Base-by-base conservation (phyloP, 2,888 invertebrate species). In the Lasioglossum pauxillum region DNA sequence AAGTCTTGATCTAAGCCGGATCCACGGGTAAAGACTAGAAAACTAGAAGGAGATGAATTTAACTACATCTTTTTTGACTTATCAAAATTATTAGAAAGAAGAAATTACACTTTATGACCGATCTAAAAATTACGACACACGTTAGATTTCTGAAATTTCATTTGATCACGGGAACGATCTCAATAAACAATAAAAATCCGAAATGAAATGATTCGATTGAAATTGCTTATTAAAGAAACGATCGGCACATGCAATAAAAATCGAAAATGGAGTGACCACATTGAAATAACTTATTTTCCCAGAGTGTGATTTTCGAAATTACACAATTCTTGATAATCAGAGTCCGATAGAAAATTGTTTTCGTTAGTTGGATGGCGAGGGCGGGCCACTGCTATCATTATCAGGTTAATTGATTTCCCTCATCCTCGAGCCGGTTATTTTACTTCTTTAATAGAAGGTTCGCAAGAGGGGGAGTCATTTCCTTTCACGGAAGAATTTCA, bases 401-500 rank as follows among this genome's bases (percentile, higher is more conserved):
- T 71, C 71, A 14, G 41, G n/a, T 71, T 41, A 71, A 71, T 23
- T 71, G n/a, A 71, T 71, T 71, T 71, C 41, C 71, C 5, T 71
- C n/a, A 71, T 38, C n/a, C 38, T 71, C 41, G 5, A 41, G 2
- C 71, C 23, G 41, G 41, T 71, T n/a, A 71, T 71, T 71, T 41
- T 41, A 41, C 12, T 71, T 71, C n/a, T 71, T 71, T 71, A 71
- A 71, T 41, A 41, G 69, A 41, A 41, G 71, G n/a, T 71, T 41
- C 12, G 67, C 67, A 35, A 7, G 67, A 35, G 35, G 67, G 35
- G 35, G 2, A 67, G 67, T 67, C 67, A 67, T 67, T 67, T 67
- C 67, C 67, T 67, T 67, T 38, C 35, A 38, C 67, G 23, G 67
- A 67, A 67, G 67, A 67, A 67, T 67, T 67, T 71, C 38, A 71